Base-by-base conservation (phyloP, 2,113 vertebrate genomes). In the Connochaetes taurinus region DNA sequence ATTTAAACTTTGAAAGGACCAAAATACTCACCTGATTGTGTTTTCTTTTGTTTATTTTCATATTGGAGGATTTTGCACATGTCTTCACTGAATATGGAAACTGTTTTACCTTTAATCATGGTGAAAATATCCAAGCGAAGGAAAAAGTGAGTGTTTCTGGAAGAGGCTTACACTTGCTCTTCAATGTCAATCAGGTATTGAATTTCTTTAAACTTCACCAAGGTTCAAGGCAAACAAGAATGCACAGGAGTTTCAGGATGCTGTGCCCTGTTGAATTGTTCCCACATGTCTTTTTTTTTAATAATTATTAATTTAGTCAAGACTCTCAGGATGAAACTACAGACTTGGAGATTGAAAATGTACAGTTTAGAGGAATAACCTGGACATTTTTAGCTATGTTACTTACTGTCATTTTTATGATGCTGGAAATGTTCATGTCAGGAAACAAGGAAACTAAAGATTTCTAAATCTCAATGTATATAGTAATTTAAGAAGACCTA, bases 61-160 rank as follows among this genome's bases (percentile, higher is more conserved):
- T 98, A 45, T 89, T 98, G n/a, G 91, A 99, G 99, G 98, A 99
- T 97, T 99, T 99, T 97, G 96, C 97, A 93, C 99, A 99, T 17
- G 85, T 99, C 95, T 99, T 99, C 97, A 99, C 99, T 96, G 99
- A 99, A 98, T 99, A 99, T 1, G 99, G 99, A 96, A 99, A 99
- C 92, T 99, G 99, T 96, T 99, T 99, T 97, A 99, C 99, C 97
- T 99, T 99, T 98, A 99, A 99, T 97, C 96, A 98, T 36, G 97
- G 98, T 78, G 87, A 97, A 95, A 98, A 98, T 40, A 31, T 98
- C 40, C 53, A 96, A 96, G 64, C 95, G 87, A 97, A 88, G 94
- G 98, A 97, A 98, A 98, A 97, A 97, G 98, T 99, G 96, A 99
- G 97, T 90, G 93, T 98, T 55, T 98, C 99, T 71, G 99, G 99